Base-by-base conservation (phyloP, 2,113 vertebrate genomes). In the Tragelaphus scriptus region DNA sequence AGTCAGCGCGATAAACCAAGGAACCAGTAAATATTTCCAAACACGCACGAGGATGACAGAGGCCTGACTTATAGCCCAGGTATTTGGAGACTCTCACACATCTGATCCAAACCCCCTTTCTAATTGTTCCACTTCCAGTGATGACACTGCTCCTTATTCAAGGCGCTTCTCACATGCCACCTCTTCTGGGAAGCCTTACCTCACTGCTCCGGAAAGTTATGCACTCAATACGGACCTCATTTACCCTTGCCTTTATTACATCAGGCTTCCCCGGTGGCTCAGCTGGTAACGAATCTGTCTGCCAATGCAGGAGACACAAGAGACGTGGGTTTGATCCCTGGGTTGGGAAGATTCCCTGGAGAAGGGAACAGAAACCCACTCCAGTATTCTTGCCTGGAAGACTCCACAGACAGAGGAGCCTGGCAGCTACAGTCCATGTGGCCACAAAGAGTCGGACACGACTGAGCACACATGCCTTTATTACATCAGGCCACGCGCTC, bases 401-500 rank as follows among this genome's bases (percentile, higher is more conserved):
- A 71, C 23, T 71, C n/a, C 68, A 71, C n/a, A 36, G 65, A 71
- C n/a, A 71, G 68, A 71, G 68, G 21, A 71, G n/a, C 68, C 68
- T 71, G 68, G 68, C 10, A 2, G 68, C 68, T 71, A 71, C 3
- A 71, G 68, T 71, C n/a, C 68, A 40, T 23, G 68, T 1, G 4
- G 68, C 21, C n/a, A 0, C 68, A 71, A 6, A 23, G n/a, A 40
- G 68, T 13, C 2, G 0, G 68, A 40, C n/a, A 21, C 0, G 10
- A 23, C n/a, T 40, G 19, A 40, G 68, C n/a, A 40, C n/a, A 71
- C n/a, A 40, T 53, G 28, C 28, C 47, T 81, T 53, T 4, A 53
- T 32, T 25, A 55, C 0, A 2, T 36, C 16, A 90, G 28, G 63
- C 26, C 36, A 1, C 17, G 3, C 7, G 75, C 91, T 30, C 63